Evolutionary conservation across 2,113 vertebrate genomes (phyloP).

Genomic region (Pedetes capensis): DNA sequence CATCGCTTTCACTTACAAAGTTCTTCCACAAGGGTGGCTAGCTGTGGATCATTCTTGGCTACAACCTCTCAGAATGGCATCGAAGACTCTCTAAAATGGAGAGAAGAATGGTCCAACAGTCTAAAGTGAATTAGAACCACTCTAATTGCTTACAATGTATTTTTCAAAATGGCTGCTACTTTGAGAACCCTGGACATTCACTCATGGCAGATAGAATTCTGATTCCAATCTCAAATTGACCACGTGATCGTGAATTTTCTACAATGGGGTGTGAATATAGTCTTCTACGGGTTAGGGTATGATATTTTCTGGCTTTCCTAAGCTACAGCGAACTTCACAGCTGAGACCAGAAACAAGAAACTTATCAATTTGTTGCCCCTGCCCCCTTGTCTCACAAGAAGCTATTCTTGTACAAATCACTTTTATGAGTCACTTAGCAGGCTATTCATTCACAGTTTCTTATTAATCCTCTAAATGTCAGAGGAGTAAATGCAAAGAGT

Average conservation of each 20-base stretch:
- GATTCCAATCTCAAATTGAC: neutral
- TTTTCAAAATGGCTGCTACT: neutral
- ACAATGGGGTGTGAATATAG: neutral
- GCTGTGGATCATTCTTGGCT: neutral
- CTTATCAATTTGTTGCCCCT: neutral
- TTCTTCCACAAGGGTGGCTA: neutral
- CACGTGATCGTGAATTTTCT: neutral
- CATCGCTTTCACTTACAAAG: neutral
- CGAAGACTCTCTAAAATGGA: neutral
- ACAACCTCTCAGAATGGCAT: neutral
- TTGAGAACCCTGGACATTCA: neutral
- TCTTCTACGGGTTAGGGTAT: neutral
- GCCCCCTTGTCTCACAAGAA: neutral
- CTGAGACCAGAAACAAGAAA: neutral
- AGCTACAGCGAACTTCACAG: neutral
- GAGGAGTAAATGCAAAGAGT: neutral
- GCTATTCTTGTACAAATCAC: slow-evolving; percentile 41
- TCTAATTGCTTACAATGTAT: neutral
- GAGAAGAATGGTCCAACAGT: neutral
- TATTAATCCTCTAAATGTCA: slow-evolving; percentile 50
- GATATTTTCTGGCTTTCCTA: neutral
- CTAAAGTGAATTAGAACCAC: neutral
- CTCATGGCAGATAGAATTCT: neutral
- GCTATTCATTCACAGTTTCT: slow-evolving; percentile 34
- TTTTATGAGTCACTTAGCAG: slow-evolving; percentile 51